phyloP scores from a whole-genome alignment of 1,140 invertebrate species.

The Nautilus pompilius region DNA sequence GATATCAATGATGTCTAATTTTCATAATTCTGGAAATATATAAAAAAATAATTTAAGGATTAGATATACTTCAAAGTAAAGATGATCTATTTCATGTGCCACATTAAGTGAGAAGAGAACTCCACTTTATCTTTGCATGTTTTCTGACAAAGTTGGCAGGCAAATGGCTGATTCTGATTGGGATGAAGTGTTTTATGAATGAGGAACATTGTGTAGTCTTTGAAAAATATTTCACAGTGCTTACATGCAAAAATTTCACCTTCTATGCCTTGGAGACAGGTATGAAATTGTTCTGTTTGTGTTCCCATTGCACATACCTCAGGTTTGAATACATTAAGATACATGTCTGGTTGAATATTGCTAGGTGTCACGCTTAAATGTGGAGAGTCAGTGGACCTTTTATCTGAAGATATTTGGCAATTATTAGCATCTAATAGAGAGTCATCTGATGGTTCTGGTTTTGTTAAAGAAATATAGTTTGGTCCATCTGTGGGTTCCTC shows the following conservation, averaged over 20 bases:
- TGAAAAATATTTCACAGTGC: constrained; percentile 11
- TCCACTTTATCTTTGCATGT: constrained; percentile 10
- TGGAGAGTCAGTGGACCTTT: neutral
- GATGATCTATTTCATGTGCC: constrained; percentile 15
- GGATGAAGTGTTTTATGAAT: constrained; percentile 15
- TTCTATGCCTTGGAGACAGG: constrained; percentile 3
- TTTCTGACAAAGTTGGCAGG: constrained; percentile 13
- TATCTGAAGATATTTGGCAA: neutral
- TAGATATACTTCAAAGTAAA: constrained; percentile 14
- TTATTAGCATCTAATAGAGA: too few relatives aligned
- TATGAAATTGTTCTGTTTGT: neutral
- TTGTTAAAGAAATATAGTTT: too few relatives aligned
- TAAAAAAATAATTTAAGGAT: too few relatives aligned
- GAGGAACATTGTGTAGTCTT: constrained; percentile 15
- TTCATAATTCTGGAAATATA: too few relatives aligned
- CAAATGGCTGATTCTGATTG: constrained; percentile 11
- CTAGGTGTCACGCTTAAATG: constrained; percentile 7
- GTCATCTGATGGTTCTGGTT: too few relatives aligned
- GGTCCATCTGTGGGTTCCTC: too few relatives aligned
- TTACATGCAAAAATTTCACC: constrained; percentile 12
- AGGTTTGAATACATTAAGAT: too few relatives aligned
- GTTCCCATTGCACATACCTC: constrained; percentile 4
- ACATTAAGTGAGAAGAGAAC: constrained; percentile 13
- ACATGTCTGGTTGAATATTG: constrained; percentile 5
- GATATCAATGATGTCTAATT: too few relatives aligned